Evolutionary conservation across 2,797 vertebrate genomes (phyloP).

Genomic region (Rhabdomys pumilio): DNA sequence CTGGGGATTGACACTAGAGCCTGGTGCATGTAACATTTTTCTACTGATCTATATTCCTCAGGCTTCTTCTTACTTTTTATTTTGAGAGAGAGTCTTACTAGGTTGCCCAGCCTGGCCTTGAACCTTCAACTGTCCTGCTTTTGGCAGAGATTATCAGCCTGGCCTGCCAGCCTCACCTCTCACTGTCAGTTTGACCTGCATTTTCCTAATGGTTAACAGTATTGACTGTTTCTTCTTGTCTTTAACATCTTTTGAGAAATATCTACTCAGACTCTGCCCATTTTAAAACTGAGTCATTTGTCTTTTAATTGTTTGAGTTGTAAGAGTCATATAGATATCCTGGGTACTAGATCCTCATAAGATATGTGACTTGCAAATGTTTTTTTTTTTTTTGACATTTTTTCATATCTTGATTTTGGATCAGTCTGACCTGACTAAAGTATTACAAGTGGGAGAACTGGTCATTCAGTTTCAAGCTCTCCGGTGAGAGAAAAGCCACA

Average conservation of each 20-base stretch:
- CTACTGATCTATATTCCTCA: background rate
- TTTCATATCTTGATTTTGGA: slow-evolving; percentile 34
- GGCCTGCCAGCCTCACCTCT: background rate
- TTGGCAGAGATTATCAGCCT: background rate
- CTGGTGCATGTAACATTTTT: background rate
- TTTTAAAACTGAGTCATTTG: slow-evolving; percentile 18
- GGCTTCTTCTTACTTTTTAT: background rate
- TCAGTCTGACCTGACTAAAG: background rate
- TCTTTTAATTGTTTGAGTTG: background rate
- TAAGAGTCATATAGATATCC: background rate
- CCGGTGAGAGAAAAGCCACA: background rate
- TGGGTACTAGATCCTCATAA: slow-evolving; percentile 11
- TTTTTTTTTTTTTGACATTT: background rate
- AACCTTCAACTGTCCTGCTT: background rate
- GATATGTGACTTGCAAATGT: slow-evolving; percentile 13
- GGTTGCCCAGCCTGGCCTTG: background rate
- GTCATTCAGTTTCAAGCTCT: background rate
- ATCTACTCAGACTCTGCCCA: background rate
- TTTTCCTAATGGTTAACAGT: background rate
- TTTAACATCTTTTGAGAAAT: slow-evolving; percentile 28
- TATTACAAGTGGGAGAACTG: background rate
- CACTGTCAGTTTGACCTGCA: background rate
- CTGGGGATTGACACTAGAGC: background rate
- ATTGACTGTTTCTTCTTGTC: background rate
- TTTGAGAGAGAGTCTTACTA: background rate